Evolutionary conservation across 2,113 vertebrate species (phyloP).

Genomic region (Ursus arctos): DNA sequence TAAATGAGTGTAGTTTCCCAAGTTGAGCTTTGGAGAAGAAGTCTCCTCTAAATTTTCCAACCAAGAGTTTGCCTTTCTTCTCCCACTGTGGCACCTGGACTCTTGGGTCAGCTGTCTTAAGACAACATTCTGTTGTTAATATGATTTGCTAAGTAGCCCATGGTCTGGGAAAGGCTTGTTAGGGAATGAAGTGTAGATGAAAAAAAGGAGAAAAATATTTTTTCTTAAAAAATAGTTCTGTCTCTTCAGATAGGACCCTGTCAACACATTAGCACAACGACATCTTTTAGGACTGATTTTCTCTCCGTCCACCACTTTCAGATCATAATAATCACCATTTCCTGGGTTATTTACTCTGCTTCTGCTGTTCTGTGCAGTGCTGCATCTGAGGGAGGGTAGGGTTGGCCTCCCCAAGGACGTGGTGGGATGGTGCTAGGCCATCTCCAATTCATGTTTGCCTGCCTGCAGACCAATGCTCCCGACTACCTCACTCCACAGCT

Average conservation of each 20-base stretch:
- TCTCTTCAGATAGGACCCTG: not conserved
- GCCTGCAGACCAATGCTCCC: not conserved
- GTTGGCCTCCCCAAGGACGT: accelerated
- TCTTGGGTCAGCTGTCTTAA: too few species aligned
- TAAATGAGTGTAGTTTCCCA: not conserved
- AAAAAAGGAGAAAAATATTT: not conserved
- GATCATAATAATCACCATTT: not conserved
- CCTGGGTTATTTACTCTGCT: not conserved
- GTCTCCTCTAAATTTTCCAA: not conserved
- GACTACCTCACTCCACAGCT: not conserved
- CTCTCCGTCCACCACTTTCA: not conserved
- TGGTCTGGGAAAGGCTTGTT: not conserved
- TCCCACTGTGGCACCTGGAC: accelerated
- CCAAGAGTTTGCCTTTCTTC: not conserved
- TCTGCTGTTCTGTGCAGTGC: accelerated
- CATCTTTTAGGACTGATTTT: not conserved
- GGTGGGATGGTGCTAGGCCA: accelerated
- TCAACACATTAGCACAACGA: not conserved
- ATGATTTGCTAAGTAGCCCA: not conserved
- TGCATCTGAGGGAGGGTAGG: not conserved
- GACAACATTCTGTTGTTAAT: not conserved
- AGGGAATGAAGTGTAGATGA: not conserved
- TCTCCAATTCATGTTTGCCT: too few species aligned
- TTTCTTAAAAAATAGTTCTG: not conserved
- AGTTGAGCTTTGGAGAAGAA: not conserved